Conservation (phyloP, 2,888 invertebrate genomes). For the Bellardia pandia region DNA sequence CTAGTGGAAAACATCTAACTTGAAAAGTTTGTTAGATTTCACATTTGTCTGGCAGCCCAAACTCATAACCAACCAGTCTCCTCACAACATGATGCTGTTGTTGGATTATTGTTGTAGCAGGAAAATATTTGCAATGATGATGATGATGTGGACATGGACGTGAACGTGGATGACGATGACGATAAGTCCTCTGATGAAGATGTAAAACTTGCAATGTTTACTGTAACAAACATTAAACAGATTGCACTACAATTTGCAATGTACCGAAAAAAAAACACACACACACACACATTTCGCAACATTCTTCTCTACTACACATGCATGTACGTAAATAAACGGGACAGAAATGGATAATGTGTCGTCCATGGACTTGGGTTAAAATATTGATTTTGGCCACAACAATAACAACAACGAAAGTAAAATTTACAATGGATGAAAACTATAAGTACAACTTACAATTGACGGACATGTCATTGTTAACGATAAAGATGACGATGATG, state of each 20-base stretch:
- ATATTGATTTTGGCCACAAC: slow-evolving; percentile 66
- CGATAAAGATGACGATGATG: neutral
- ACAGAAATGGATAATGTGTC: neutral
- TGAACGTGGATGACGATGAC: slow-evolving; percentile 47
- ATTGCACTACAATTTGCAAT: slow-evolving; percentile 41
- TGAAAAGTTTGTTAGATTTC: too few relatives aligned
- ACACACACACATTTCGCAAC: neutral
- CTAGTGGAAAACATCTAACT: too few relatives aligned
- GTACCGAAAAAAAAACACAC: slow-evolving; percentile 8
- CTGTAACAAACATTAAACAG: slow-evolving; percentile 56
- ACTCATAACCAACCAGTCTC: neutral
- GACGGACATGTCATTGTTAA: slow-evolving; percentile 57
- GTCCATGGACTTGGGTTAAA: slow-evolving; percentile 17
- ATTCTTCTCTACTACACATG: neutral
- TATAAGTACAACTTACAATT: slow-evolving; percentile 50
- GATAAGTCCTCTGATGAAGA: slow-evolving; percentile 44
- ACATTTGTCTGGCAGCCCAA: too few relatives aligned
- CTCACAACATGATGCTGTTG: slow-evolving; percentile 3
- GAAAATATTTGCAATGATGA: slow-evolving; percentile 29
- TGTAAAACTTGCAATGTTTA: slow-evolving; percentile 57
- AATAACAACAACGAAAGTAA: slow-evolving; percentile 17
- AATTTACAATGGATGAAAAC: slow-evolving; percentile 47
- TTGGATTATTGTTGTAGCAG: slow-evolving; percentile 9
- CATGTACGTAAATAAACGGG: neutral
- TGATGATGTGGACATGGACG: slow-evolving; percentile 21